A percentile compares a stretch with the other conserved stretches of the same genome.
These are phyloP conservation scores for Stenichneumon culpator DNA, from an alignment of 2,888 invertebrate genomes.

Conservation along the genomic window DNA sequence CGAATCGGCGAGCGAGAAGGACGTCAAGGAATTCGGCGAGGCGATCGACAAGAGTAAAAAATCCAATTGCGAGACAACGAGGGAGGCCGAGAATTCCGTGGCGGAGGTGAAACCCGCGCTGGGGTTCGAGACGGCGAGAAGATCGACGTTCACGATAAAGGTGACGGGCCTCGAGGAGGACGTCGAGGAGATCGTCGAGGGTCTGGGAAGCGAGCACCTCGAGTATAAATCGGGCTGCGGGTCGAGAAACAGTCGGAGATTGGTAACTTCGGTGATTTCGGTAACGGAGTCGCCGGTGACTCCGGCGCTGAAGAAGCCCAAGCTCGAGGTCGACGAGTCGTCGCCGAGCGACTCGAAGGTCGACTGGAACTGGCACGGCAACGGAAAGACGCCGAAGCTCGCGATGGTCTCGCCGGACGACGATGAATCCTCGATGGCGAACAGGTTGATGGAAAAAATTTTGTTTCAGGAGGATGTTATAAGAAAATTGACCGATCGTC, in stretches of 20 bases:
- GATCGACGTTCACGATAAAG: conserved; percentile 76
- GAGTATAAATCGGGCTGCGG: conserved; percentile 49
- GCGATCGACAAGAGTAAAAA: conserved; percentile 69
- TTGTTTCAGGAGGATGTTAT: conserved; percentile 79
- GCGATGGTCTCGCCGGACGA: conserved; percentile 42
- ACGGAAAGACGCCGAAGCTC: conserved; percentile 18
- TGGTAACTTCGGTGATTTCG: conserved; percentile 77
- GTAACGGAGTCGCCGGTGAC: conserved; percentile 61
- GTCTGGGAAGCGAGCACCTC: conserved; percentile 70
- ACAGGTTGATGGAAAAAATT: conserved; percentile 73
- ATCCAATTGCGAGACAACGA: conserved; percentile 73
- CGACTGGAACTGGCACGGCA: conserved; percentile 21
- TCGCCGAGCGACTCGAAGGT: background rate
- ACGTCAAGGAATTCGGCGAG: conserved; percentile 66
- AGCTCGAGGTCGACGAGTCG: background rate
- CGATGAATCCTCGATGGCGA: conserved; percentile 26
- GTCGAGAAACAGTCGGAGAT: conserved; percentile 54
- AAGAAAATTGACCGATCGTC: conserved; percentile 75
- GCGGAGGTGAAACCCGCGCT: background rate
- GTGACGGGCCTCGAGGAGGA: conserved; percentile 79
- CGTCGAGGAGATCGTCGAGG: conserved; percentile 79
- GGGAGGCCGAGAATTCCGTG: conserved; percentile 71
- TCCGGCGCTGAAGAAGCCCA: conserved; percentile 3
- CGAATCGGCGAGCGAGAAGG: conserved; percentile 11
- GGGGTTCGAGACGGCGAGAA: background rate